Conservation (phyloP, 2,888 invertebrate species). For the Tryphoninae sp. region DNA sequence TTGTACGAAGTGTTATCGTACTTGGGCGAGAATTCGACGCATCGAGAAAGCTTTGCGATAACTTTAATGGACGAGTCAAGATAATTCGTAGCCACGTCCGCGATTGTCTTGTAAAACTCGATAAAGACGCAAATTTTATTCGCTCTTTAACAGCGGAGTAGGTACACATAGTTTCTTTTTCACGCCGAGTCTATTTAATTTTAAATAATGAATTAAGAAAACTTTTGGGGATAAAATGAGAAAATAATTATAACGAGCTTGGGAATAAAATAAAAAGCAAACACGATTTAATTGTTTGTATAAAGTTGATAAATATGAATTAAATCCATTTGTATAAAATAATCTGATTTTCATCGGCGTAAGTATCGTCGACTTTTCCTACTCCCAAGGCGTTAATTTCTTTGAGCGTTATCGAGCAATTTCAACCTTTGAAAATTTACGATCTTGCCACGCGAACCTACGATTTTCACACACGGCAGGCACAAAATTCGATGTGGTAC, state of each 20-base stretch:
- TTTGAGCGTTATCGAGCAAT: conserved; percentile 8
- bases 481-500: conserved; percentile 27
- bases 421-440: background rate
- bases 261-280: too few relatives aligned
- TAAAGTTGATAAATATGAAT: too few relatives aligned
- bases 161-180: too few relatives aligned
- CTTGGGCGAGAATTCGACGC: background rate
- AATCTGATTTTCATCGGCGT: too few relatives aligned
- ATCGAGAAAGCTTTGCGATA: conserved; percentile 42
- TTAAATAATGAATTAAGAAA: too few relatives aligned
- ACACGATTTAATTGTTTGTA: too few relatives aligned
- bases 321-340: too few relatives aligned
- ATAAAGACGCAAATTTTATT: too few relatives aligned
- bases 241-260: too few relatives aligned
- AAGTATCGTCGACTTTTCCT: background rate
- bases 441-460: background rate
- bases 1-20: background rate
- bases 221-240: too few relatives aligned
- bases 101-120: background rate
- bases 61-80: conserved; percentile 21
- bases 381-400: conserved; percentile 7
- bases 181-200: too few relatives aligned
- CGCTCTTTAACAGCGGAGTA: too few relatives aligned
- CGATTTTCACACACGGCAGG: conserved; percentile 5
- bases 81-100: background rate